Evolutionary conservation across 2,113 vertebrate genomes (phyloP).

Genomic region (Galemys pyrenaicus): DNA sequence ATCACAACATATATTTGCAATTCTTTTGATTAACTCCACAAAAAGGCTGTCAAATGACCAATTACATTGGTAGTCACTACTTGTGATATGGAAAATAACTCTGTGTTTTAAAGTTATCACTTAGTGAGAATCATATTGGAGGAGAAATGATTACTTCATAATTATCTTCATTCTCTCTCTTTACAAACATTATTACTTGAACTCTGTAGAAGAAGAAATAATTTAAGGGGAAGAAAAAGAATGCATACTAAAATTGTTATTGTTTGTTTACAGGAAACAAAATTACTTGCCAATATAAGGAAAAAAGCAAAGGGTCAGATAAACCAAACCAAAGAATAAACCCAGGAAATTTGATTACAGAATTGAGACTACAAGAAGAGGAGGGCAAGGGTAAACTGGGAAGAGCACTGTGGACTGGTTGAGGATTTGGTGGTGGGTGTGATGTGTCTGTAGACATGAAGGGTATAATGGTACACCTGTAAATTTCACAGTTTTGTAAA

Average conservation of each 20-base stretch:
- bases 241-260: not conserved
- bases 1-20: not conserved
- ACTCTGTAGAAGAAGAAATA: not conserved
- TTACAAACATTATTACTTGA: not conserved
- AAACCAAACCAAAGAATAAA: too few relatives aligned
- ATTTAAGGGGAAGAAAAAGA: not conserved
- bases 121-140: not conserved
- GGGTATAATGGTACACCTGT: too few relatives aligned
- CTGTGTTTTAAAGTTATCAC: not conserved
- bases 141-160: not conserved
- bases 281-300: not conserved
- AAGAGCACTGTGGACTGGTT: too few relatives aligned
- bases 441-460: too few relatives aligned
- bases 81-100: not conserved
- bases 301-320: too few relatives aligned
- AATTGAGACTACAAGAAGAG: too few relatives aligned
- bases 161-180: not conserved
- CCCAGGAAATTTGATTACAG: too few relatives aligned
- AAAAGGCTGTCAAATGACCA: not conserved
- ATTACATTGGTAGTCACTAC: not conserved
- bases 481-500: too few relatives aligned
- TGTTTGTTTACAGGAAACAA: not conserved
- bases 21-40: not conserved
- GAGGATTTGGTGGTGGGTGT: too few relatives aligned
- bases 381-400: too few relatives aligned